Evolutionary conservation across 2,888 invertebrate genomes (phyloP).

Genomic region (Osmoderma eremita): DNA sequence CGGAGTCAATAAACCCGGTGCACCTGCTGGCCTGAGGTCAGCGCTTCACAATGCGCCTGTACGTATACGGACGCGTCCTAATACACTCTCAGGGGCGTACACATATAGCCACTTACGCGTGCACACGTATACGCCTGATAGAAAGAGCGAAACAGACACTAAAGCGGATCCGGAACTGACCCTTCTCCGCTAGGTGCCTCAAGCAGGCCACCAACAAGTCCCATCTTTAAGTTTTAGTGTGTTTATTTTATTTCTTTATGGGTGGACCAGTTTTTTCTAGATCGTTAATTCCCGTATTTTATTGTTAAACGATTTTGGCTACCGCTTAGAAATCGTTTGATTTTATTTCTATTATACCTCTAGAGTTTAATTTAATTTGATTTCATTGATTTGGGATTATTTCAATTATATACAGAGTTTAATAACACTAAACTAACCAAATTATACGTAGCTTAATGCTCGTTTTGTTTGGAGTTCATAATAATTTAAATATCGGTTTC

Average conservation of each 20-base stretch:
- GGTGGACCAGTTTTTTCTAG: not conserved
- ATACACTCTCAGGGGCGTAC: constrained; percentile 12
- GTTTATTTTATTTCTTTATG: constrained; percentile 10
- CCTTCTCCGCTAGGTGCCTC: constrained; percentile 41
- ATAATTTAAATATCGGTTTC: too few relatives aligned
- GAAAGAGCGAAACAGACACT: constrained; percentile 21
- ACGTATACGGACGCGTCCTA: constrained; percentile 37
- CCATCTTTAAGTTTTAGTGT: constrained; percentile 24
- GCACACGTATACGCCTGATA: constrained; percentile 14
- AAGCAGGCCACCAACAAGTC: constrained; percentile 30
- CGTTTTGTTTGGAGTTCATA: too few relatives aligned
- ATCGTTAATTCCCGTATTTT: too few relatives aligned
- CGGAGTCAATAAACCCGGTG: constrained; percentile 65
- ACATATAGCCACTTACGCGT: constrained; percentile 20
- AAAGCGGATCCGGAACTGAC: constrained; percentile 53
- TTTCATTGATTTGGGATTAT: too few relatives aligned
- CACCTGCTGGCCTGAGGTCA: constrained; percentile 65
- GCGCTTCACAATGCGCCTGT: constrained; percentile 53
- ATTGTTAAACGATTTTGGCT: too few relatives aligned
- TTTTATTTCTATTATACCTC: too few relatives aligned
- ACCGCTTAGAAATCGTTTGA: too few relatives aligned
- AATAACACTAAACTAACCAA: too few relatives aligned
- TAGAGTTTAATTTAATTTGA: too few relatives aligned
- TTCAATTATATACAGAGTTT: too few relatives aligned
- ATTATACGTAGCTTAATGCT: too few relatives aligned